phyloP scores from a whole-genome alignment of 2,888 invertebrate genomes.

The Ochropleura leucogaster region DNA sequence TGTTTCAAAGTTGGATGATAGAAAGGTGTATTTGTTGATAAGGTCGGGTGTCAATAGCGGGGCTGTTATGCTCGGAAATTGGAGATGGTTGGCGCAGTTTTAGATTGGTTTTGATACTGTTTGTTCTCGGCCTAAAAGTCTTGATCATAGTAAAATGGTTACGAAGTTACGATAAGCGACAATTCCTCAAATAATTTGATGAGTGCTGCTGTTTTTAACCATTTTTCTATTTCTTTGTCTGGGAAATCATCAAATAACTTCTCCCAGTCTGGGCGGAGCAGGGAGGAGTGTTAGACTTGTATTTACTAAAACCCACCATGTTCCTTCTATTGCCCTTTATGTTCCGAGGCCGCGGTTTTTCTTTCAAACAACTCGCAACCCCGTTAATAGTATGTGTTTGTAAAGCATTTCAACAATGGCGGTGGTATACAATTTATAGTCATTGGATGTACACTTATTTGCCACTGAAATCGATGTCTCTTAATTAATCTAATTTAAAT shows the following conservation, averaged over 20 bases:
- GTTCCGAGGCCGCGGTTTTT: too few relatives aligned
- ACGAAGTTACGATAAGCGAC: background rate
- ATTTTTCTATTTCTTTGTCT: too few relatives aligned
- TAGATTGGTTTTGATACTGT: slow-evolving; percentile 14
- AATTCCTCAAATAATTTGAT: background rate
- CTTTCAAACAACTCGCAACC: too few relatives aligned
- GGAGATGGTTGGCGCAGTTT: slow-evolving; percentile 5
- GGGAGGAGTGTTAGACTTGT: too few relatives aligned
- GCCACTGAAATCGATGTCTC: background rate
- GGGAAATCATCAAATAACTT: too few relatives aligned
- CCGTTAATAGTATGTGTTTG: background rate
- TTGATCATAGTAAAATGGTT: background rate
- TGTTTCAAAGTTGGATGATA: slow-evolving; percentile 35
- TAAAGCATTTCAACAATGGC: background rate
- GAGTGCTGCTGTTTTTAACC: too few relatives aligned
- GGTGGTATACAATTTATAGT: background rate
- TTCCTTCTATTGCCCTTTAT: too few relatives aligned
- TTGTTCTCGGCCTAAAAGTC: background rate
- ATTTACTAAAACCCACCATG: too few relatives aligned
- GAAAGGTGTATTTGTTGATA: slow-evolving; percentile 54
- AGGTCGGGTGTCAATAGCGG: slow-evolving; percentile 43
- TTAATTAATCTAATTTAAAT: background rate
- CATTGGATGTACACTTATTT: background rate
- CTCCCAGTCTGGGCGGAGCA: too few relatives aligned
- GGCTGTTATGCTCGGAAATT: slow-evolving; percentile 25